Conservation (phyloP, 2,113 vertebrate genomes). For the Ailuropoda melanoleuca region DNA sequence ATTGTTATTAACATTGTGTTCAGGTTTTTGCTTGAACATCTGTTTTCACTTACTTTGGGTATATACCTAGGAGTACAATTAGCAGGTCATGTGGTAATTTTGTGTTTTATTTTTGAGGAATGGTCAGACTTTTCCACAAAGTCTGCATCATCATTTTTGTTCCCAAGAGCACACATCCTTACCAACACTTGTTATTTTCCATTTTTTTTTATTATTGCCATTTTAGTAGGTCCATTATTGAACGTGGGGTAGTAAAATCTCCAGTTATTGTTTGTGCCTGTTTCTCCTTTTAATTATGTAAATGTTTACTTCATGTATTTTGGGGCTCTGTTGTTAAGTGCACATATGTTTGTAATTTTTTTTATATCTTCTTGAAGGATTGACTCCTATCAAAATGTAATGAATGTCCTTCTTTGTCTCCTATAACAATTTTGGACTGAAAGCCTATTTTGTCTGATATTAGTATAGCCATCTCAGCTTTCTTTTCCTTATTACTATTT, state of each 20-base stretch:
- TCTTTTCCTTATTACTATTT: constrained; percentile 2
- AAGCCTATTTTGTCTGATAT: background rate
- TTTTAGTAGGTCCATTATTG: background rate
- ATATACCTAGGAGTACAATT: background rate
- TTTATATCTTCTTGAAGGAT: constrained; percentile 15
- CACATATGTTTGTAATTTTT: background rate
- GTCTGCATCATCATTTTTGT: background rate
- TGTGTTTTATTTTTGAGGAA: constrained; percentile 26
- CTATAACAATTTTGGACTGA: background rate
- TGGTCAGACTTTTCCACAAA: background rate
- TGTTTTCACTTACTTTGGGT: constrained; percentile 24
- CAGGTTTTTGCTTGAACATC: background rate
- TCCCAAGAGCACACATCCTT: background rate
- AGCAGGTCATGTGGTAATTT: background rate
- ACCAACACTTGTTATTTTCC: background rate
- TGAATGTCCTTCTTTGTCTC: background rate
- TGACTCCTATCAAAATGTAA: background rate
- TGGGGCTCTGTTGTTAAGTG: background rate
- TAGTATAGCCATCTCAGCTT: background rate
- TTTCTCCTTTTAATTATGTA: background rate
- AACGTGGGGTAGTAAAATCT: background rate
- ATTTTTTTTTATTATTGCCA: background rate
- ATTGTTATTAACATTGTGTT: background rate
- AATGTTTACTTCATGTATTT: constrained; percentile 27
- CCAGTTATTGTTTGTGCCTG: background rate